Evolutionary conservation across 2,113 vertebrate genomes (phyloP).

Genomic region (Lagopus leucura): DNA sequence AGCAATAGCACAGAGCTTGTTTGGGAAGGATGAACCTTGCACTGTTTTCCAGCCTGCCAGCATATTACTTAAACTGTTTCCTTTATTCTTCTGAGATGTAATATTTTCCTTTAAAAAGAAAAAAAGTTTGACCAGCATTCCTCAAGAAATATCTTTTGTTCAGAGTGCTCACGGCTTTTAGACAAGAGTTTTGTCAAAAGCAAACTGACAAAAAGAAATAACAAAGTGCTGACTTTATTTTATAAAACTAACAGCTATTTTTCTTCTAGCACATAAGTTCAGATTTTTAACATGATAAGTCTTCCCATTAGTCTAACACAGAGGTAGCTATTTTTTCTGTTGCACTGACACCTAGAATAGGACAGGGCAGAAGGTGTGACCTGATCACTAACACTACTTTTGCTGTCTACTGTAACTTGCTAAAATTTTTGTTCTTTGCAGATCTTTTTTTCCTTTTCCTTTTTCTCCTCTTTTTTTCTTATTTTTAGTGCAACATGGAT

Average conservation of each 20-base stretch:
- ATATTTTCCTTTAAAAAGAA: neutral
- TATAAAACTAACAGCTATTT: constrained; percentile 11
- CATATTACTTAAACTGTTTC: constrained; percentile 7
- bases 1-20: constrained; percentile 4
- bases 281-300: constrained; percentile 10
- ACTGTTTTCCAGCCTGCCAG: neutral
- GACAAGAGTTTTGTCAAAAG: constrained; percentile 20
- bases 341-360: neutral
- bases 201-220: neutral
- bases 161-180: neutral
- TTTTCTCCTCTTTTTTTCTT: neutral
- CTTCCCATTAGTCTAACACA: neutral
- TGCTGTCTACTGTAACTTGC: neutral
- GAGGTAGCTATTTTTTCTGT: neutral
- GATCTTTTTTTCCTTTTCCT: neutral
- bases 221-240: constrained; percentile 13
- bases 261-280: neutral
- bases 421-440: neutral
- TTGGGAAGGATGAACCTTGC: constrained; percentile 15
- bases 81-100: constrained; percentile 22
- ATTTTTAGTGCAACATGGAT: neutral
- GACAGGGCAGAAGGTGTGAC: constrained; percentile 11
- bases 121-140: neutral
- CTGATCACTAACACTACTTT: neutral
- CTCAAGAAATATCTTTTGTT: constrained; percentile 6